Base-by-base conservation (phyloP, 2,888 invertebrate species). In the Ochlodes sylvanus region DNA sequence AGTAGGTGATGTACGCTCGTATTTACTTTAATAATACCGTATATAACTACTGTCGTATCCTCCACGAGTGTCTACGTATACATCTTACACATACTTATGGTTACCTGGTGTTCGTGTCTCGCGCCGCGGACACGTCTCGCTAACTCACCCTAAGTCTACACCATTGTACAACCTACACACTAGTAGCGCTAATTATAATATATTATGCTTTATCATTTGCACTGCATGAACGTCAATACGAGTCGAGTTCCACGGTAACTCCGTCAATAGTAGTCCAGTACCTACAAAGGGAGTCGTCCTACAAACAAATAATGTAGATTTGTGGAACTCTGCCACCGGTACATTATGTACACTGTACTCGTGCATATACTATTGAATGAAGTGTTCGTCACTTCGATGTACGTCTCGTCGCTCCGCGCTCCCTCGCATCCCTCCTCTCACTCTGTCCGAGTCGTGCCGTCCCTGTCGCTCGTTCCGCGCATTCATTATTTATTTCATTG, bases 61-160 rank as follows among this genome's bases (percentile, higher is more conserved):
- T 82, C 75, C 74, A 77, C 76, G 79, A 78, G 80, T 77, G 76
- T 72, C 76, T 80, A 81, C 78, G 79, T 71, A 76, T 77, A 75
- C 78, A 79, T 77, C 75, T 76, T 81, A 80, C 69, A 70, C 70
- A 76, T 79, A 77, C 83, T 86, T 89, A 86, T 52, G 80, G 74
- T 81, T 88, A 90, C 57, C 81, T 90, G 90, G 91, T 91, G 90
- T n/a, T n/a, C n/a, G n/a, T n/a, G n/a, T n/a, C n/a, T 91, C 17
- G 9, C 6, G 15, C 17, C 7, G 1, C 44, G 44, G 42, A 42
- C 42, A 42, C 42, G 7, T n/a, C n/a, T n/a, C n/a, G n/a, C 17
- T 47, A 47, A 9, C 19, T 19, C 19, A 50, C 17, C 44, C 44
- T 47, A 47, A 15, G 15, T 17, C 50, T 50, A 50, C 9, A 50